Base-by-base conservation (phyloP, 2,113 vertebrate genomes). In the Anseranas semipalmata region DNA sequence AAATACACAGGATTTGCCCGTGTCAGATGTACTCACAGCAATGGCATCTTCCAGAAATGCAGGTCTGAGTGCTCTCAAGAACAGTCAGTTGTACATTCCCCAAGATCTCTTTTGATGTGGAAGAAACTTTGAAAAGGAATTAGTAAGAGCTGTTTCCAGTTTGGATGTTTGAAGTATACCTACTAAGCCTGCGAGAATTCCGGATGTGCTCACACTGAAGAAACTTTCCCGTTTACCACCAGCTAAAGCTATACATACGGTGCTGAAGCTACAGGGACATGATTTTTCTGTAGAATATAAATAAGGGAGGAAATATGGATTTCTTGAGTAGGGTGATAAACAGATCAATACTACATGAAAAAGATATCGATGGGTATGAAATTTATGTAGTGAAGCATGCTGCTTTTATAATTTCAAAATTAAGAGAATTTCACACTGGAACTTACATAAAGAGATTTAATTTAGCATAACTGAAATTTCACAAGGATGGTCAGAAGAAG, bases 301-400 rank as follows among this genome's bases (percentile, higher is more conserved):
- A 96, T 95, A 90, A 93, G 77, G 76, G 37, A 91, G 59, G 77
- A 91, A 93, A 96, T 93, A 95, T 91, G 81, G 95, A 96, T 96
- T 95, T 95, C 86, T 96, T 73, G 77, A 79, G 77, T 72, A 79
- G 70, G 14, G 58, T 89, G 84, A 95, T 96, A 97, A 97, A 96
- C 96, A 96, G 96, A 93, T 96, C 96, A 96, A 97, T 96, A 82
- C 32, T 37, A 95, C 95, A 95, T 95, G 92, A 96, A 96, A 95
- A 62, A 89, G 62, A 50, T 92, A 96, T 96, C 0, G 89, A 97
- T 91, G 77, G 11, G 25, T 89, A 91, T 53, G 45, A 86, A 91
- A 83, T 87, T 89, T 90, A 92, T 27, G 81, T 91, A 89, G 73
- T 89, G 86, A 93, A 92, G 84, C 77, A 73, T 70, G 87, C 22